Evolutionary conservation across 2,888 invertebrate genomes (phyloP), one percentile per base, ranked within the genome.

Genomic region (Nysson spinosus): DNA sequence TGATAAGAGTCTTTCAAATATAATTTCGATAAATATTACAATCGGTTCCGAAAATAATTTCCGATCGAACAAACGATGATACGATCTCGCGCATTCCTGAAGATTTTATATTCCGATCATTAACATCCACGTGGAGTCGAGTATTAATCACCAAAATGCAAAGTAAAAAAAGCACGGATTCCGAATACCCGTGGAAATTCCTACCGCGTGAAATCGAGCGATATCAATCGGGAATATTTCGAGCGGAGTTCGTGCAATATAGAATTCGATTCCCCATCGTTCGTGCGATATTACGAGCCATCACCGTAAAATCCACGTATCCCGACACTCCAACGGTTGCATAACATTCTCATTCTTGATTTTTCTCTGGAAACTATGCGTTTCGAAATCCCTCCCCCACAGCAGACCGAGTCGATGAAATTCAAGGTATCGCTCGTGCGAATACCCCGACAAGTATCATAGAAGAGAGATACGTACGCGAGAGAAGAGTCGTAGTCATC

Each of bases 391-490:
- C 17, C 49, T 35, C 37, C 46, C 55, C 47, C 55, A 14, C 51
- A 16, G n/a, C 17, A n/a, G n/a, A 35, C 34, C 22, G 34, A n/a
- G 40, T 40, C 42, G 46, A n/a, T 62, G 35, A 75, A 75, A 72
- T 75, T 72, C 72, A 57, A 72, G 58, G 75, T 67, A 75, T 75
- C 66, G 67, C 47, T 40, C 47, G 75, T 58, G 49, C 40, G 64
- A 60, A 67, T 61, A 54, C 56, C 46, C 26, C 37, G 51, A 42
- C 50, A 52, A 58, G 69, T 67, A 47, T 43, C 62, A 50, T 54
- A 54, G 49, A 30, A 54, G 28, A 46, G 22, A 26, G 32, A 28
- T 34, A 40, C 35, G 42, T 35, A 52, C 43, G 54, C 49, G 50
- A 46, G 52, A 51, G 69, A 42, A 46, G 52, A 44, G 65, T 51